These are phyloP conservation scores for Hydroisotoma schaefferi DNA, from an alignment of 2,888 invertebrate genomes.

Conservation along the genomic window DNA sequence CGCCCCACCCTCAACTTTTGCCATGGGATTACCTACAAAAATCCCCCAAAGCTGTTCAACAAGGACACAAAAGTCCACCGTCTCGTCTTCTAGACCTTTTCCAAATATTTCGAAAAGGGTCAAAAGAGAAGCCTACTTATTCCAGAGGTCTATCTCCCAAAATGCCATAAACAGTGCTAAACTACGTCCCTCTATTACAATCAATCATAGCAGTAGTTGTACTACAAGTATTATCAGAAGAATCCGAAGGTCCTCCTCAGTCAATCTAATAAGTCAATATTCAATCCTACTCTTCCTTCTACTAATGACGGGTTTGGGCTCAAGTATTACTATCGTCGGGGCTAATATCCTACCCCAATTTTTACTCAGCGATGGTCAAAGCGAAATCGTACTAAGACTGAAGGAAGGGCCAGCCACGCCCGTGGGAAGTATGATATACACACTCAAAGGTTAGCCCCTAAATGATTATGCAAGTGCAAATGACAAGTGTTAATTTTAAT, in stretches of 20 bases:
- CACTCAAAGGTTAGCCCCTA: constrained; percentile 75
- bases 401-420: constrained; percentile 84
- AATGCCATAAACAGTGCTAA: constrained; percentile 1
- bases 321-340: background rate
- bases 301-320: background rate
- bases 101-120: too few relatives aligned
- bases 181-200: too few relatives aligned
- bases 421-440: constrained; percentile 76
- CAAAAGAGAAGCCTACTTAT: too few relatives aligned
- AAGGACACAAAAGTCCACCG: background rate
- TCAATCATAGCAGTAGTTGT: too few relatives aligned
- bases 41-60: background rate
- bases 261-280: constrained; percentile 20
- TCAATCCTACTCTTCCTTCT: background rate
- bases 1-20: too few relatives aligned
- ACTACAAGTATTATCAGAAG: too few relatives aligned
- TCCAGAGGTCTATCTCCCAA: too few relatives aligned
- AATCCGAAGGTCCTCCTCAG: background rate
- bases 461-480: too few relatives aligned
- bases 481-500: too few relatives aligned
- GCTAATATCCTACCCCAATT: constrained; percentile 79
- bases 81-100: background rate
- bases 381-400: constrained; percentile 83
- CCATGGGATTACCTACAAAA: background rate
- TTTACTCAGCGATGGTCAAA: constrained; percentile 73